Conservation (phyloP, 2,888 invertebrate species). For the Thereva unica region DNA sequence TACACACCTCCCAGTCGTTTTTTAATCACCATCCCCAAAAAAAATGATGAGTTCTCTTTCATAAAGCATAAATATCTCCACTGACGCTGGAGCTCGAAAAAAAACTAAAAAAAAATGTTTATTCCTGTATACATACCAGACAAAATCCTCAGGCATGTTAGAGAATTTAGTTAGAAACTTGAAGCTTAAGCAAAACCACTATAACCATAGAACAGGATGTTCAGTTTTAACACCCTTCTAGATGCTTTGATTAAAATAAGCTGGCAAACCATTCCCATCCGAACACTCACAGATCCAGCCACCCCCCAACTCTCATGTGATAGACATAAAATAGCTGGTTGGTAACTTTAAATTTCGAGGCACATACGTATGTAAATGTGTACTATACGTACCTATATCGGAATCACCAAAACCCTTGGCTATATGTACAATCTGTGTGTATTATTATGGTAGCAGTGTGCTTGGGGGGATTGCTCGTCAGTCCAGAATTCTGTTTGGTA, state of each 20-base stretch:
- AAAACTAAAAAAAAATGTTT: background rate
- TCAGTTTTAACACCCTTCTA: conserved; percentile 34
- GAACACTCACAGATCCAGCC: conserved; percentile 24
- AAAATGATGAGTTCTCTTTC: no score
- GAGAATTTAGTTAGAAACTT: conserved; percentile 29
- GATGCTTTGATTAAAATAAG: conserved; percentile 33
- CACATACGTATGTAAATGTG: conserved; percentile 27
- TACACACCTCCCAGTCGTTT: no score
- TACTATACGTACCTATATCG: conserved; percentile 13
- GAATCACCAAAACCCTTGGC: conserved; percentile 28
- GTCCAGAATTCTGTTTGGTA: conserved; percentile 17
- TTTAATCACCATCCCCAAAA: no score
- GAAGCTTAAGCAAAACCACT: conserved; percentile 39
- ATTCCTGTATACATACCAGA: conserved; percentile 4
- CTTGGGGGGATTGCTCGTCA: background rate
- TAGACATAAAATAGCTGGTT: conserved; percentile 23
- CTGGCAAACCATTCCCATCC: conserved; percentile 23
- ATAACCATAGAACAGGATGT: conserved; percentile 36
- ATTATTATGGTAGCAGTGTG: background rate
- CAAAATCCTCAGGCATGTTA: background rate
- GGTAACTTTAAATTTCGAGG: conserved; percentile 27
- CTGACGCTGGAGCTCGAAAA: no score
- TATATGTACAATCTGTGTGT: conserved; percentile 19
- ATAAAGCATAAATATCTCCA: no score
- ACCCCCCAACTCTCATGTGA: conserved; percentile 8